These are phyloP conservation scores for Araneus ventricosus DNA, from an alignment of 1,140 invertebrate species.

Conservation along the genomic window DNA sequence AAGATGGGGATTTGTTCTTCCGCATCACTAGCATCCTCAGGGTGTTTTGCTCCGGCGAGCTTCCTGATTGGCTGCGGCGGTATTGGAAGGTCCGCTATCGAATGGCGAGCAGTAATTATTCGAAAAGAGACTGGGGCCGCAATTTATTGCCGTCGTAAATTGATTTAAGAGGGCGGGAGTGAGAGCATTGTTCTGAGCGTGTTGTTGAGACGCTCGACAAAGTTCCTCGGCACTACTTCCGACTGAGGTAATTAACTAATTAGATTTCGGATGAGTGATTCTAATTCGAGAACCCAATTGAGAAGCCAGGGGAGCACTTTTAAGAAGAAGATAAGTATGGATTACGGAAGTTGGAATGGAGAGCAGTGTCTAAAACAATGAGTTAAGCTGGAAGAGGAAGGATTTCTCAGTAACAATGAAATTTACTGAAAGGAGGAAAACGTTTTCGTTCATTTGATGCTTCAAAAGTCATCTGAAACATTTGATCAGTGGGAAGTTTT, in stretches of 20 bases:
- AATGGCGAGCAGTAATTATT: constrained; percentile 25
- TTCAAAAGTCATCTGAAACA: too few species aligned
- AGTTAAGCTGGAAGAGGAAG: too few species aligned
- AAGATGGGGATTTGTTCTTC: constrained; percentile 35
- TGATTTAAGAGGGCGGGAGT: neutral
- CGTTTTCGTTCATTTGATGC: too few species aligned
- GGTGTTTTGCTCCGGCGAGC: constrained; percentile 21
- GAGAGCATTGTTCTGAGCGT: neutral
- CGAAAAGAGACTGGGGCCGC: neutral
- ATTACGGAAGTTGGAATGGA: too few species aligned
- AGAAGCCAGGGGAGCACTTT: neutral
- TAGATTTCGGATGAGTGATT: neutral
- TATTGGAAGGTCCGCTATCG: neutral
- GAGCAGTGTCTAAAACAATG: too few species aligned
- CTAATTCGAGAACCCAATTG: neutral
- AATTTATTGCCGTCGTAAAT: constrained; percentile 23
- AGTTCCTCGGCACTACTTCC: neutral
- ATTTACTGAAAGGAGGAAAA: too few species aligned
- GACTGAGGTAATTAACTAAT: neutral
- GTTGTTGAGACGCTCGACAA: neutral
- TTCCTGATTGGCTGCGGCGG: neutral
- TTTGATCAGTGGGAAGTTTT: too few species aligned
- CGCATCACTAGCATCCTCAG: constrained; percentile 45
- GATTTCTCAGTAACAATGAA: too few species aligned
- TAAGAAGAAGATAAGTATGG: neutral